Conservation (phyloP, 2,888 invertebrate genomes). For the Apodemia mormo region DNA sequence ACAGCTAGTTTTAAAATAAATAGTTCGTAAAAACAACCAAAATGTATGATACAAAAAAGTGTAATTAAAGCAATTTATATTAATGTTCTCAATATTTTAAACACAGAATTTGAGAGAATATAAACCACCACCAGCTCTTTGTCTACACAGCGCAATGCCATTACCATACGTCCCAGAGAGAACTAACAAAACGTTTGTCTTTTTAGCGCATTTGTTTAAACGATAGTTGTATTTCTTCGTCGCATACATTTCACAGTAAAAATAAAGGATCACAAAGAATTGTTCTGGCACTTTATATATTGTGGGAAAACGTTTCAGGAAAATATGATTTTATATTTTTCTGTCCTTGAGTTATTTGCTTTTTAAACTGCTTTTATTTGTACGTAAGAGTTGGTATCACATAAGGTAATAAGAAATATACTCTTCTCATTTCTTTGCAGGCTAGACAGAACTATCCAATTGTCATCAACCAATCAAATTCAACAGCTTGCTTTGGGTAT, state of each 20-base stretch:
- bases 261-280: conserved; percentile 51
- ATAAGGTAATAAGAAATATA: no score
- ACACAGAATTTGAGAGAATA: no score
- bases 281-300: conserved; percentile 42
- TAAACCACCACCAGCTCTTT: neutral
- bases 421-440: no score
- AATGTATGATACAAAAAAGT: no score
- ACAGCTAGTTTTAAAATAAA: no score
- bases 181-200: conserved; percentile 76
- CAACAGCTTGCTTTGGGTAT: no score
- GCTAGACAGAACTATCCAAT: no score
- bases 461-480: no score
- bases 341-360: conserved; percentile 25
- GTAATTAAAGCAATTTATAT: no score
- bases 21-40: no score
- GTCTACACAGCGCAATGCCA: conserved; percentile 50
- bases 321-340: conserved; percentile 33
- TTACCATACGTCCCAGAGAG: conserved; percentile 76
- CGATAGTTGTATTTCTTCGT: conserved; percentile 72
- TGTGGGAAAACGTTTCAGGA: conserved; percentile 27
- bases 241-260: conserved; percentile 59
- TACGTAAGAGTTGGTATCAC: neutral
- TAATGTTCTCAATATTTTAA: no score
- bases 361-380: conserved; percentile 22
- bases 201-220: conserved; percentile 79